A percentile compares a stretch with the other conserved stretches of the same genome.
Evolutionary conservation across 2,113 vertebrate species (phyloP).

Genomic region (Motacilla tschutschensis): DNA sequence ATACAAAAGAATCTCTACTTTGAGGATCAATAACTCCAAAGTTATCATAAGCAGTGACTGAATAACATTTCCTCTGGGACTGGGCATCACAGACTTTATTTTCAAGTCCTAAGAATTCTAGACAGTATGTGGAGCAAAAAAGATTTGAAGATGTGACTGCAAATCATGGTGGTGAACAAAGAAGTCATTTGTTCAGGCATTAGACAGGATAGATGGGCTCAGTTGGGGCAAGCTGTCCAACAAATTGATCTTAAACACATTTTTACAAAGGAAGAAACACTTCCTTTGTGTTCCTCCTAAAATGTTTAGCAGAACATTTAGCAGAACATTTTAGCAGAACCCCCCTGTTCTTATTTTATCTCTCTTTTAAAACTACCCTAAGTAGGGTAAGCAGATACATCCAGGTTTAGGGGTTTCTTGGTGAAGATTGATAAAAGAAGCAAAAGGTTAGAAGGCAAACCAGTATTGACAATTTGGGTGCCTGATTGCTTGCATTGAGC

Average conservation of each 20-base stretch:
- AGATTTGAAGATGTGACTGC: not conserved
- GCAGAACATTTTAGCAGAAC: not conserved
- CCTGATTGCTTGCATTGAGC: not conserved
- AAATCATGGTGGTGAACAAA: not conserved
- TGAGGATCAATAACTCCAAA: not conserved
- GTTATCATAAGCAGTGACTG: not conserved
- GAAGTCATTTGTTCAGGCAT: not conserved
- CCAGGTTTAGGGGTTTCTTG: rapidly evolving
- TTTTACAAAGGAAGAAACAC: not conserved
- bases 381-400: not conserved
- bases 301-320: too few species aligned
- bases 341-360: not conserved
- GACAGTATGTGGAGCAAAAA: not conserved
- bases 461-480: not conserved
- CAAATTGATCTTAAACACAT: not conserved
- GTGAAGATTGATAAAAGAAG: not conserved
- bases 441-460: not conserved
- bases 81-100: not conserved
- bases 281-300: too few species aligned
- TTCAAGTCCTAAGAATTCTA: not conserved
- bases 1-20: not conserved
- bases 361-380: not conserved
- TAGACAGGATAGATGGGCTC: not conserved
- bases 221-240: not conserved
- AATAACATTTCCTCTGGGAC: not conserved